Evolutionary conservation across 1,140 invertebrate genomes (phyloP).

Genomic region (Drosophila pseudoobscura): DNA sequence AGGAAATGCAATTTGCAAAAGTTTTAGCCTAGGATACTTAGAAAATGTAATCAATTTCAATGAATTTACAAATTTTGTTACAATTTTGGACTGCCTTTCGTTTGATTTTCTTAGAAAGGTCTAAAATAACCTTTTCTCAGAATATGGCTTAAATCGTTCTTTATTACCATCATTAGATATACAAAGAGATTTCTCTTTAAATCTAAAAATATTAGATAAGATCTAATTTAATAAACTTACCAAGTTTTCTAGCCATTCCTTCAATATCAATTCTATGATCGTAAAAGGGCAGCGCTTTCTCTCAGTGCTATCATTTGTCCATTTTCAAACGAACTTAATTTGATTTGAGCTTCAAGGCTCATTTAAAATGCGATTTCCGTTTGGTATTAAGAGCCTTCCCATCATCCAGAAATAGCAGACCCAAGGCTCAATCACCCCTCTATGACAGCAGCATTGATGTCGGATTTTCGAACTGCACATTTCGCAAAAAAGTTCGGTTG

Average conservation of each 20-base stretch:
- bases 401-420: slow-evolving; percentile 27
- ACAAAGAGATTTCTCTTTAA: too few species aligned
- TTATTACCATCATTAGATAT: too few species aligned
- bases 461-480: slow-evolving; percentile 15
- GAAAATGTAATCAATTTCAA: slow-evolving; percentile 29
- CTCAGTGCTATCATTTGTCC: slow-evolving; percentile 4
- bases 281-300: too few species aligned
- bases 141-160: neutral
- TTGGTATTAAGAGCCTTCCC: neutral
- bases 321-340: slow-evolving; percentile 34
- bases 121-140: neutral
- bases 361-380: slow-evolving; percentile 59
- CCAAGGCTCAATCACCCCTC: slow-evolving; percentile 7
- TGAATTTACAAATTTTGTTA: slow-evolving; percentile 16
- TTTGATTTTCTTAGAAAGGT: neutral
- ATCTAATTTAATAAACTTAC: too few species aligned
- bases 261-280: too few species aligned
- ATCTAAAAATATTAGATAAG: too few species aligned
- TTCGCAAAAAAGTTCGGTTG: neutral
- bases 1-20: slow-evolving; percentile 44
- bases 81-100: neutral
- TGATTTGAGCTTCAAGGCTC: slow-evolving; percentile 37
- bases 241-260: neutral
- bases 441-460: slow-evolving; percentile 29
- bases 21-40: slow-evolving; percentile 5